Percentiles rank a stretch among this genome's conserved stretches.
Evolutionary conservation across 2,113 vertebrate genomes (phyloP).

Genomic region (Salvelinus alpinus): DNA sequence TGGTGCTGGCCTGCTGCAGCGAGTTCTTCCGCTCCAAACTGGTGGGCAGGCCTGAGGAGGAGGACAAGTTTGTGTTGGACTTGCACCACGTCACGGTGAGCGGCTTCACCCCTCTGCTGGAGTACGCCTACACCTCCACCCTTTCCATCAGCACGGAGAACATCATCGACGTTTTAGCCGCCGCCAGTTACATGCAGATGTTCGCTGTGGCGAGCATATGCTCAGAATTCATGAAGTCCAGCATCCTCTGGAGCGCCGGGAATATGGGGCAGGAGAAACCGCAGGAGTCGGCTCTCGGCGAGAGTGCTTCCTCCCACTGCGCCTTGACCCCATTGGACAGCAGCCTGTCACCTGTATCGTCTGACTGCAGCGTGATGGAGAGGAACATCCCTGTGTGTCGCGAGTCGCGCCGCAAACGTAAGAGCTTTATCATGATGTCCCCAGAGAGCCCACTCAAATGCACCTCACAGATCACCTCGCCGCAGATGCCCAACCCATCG

Average conservation of each 20-base stretch:
- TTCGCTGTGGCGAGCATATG: slow-evolving; percentile 97
- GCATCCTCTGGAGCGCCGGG: slow-evolving; percentile 90
- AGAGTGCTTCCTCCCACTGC: slow-evolving; percentile 82
- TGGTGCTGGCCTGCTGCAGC: slow-evolving; percentile 89
- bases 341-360: slow-evolving; percentile 94
- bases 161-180: slow-evolving; percentile 96
- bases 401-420: slow-evolving; percentile 92
- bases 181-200: slow-evolving; percentile 99
- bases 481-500: slow-evolving; percentile 90
- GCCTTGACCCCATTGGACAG: slow-evolving; percentile 88
- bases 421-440: slow-evolving; percentile 91
- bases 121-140: slow-evolving; percentile 96
- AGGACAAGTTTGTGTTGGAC: slow-evolving; percentile 89
- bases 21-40: slow-evolving; percentile 93
- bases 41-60: slow-evolving; percentile 85
- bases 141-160: slow-evolving; percentile 98
- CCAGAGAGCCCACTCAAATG: slow-evolving; percentile 93
- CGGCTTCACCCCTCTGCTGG: slow-evolving; percentile 93
- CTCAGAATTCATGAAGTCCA: slow-evolving; percentile 99
- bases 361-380: slow-evolving; percentile 94
- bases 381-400: slow-evolving; percentile 89
- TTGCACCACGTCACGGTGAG: slow-evolving; percentile 97
- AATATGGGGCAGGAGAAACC: slow-evolving; percentile 75
- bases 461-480: slow-evolving; percentile 86
- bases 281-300: slow-evolving; percentile 77